Evolutionary conservation across 2,797 vertebrate genomes (phyloP), one percentile per base, ranked within the genome.

Genomic region (Lerista edwardsae): DNA sequence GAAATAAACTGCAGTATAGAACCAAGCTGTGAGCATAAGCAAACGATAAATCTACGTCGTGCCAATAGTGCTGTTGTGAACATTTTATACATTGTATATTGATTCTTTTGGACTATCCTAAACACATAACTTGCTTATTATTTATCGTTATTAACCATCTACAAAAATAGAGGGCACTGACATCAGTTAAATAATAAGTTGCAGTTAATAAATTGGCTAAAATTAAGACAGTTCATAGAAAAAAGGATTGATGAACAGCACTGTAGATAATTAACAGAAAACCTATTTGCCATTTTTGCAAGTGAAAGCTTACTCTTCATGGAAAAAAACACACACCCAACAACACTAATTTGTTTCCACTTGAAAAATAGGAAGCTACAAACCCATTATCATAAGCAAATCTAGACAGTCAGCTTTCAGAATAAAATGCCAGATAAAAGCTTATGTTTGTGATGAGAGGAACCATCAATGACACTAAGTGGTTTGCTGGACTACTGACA

Each of bases 401-500:
- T 69, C 41, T 12, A 80, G 3, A 69, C 84, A 89, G 44, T 61
- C 65, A 41, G 36, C 69, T 90, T 90, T 83, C 36, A 78, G 61
- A 71, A 61, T 39, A 68, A 89, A 0, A 9, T 39, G 51, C 34
- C 55, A 90, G 73, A 83, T 84, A 92, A 93, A 88, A 75, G 75
- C 55, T 87, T 81, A 83, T 6, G 75, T 34, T 65, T 74, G 0
- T 5, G 59, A 15, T 39, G 25, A 64, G 73, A 39, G 25, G 27
- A 41, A 25, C 41, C 73, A 76, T 86, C 65, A 88, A 73, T 34
- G 3, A 34, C 77, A 83, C 83, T 93, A 91, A 91, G 80, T 80
- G 69, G 72, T 80, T 93, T 92, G 65, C 34, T 90, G 82, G 88
- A 90, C n/a, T 84, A 75, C 39, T 77, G 76, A 87, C 85, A 86